Conservation (phyloP, 2,113 vertebrate species). For the Platanista minor region DNA sequence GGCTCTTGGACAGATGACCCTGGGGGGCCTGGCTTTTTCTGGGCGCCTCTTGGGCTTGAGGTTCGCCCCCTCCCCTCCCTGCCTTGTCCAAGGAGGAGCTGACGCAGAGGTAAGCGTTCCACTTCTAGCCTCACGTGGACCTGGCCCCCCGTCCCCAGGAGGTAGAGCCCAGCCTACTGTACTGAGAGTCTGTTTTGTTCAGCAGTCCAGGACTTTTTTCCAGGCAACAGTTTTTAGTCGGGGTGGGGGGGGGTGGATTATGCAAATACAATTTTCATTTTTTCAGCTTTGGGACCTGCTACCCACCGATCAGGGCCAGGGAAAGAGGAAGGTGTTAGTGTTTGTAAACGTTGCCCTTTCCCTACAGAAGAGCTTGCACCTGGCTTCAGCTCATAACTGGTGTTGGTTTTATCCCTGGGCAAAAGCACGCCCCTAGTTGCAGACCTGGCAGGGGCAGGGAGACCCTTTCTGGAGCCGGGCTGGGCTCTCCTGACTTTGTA, state of each 20-base stretch:
- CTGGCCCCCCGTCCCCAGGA: background rate
- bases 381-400: background rate
- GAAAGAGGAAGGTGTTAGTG: background rate
- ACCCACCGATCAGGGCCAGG: background rate
- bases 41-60: background rate
- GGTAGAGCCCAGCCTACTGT: background rate
- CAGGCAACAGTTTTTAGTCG: background rate
- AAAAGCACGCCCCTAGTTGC: accelerated
- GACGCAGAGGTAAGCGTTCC: background rate
- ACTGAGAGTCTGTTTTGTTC: background rate
- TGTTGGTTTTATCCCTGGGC: background rate
- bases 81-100: background rate
- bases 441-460: background rate
- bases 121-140: background rate
- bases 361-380: background rate
- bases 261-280: background rate
- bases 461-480: background rate
- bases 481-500: background rate
- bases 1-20: background rate
- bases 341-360: background rate
- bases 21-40: background rate
- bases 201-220: background rate
- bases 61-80: background rate
- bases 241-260: background rate
- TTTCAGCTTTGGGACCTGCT: background rate